Evolutionary conservation across 1,140 invertebrate genomes (phyloP), one percentile per base, ranked within the genome.

Genomic region (Tetramorium simillimum): DNA sequence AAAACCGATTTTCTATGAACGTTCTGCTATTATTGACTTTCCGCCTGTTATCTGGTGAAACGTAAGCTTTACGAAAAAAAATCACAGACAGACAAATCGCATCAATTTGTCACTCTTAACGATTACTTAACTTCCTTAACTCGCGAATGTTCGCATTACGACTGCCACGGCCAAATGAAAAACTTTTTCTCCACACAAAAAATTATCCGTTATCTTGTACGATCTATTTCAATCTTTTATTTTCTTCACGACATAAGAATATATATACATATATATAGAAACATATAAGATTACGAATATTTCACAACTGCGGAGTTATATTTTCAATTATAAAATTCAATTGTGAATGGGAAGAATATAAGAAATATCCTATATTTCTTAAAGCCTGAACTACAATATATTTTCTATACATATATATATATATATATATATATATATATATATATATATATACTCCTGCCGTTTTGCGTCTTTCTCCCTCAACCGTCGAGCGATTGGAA

Each of bases 251-350:
- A 60, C 37, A 14, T 67, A 67, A 67, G 1, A 67, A 43, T 67
- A 21, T 43, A 21, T 43, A 56, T 53, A 46, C 12, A 46, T 1
- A 10, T 28, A 28, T 16, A 28, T 33, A 2, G 3, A 40, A 4
- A 43, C 7, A 21, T 65, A 53, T 65, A 53, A 53, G 10, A 51
- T 73, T 73, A 56, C 0, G 14, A 46, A 21, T 33, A 33, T 33
- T 33, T 33, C 33, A 33, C 3, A 43, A 24, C 12, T 43, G n/a
- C 6, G 33, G 6, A 56, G 5, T 37, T 56, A 56, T 7, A 56
- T 75, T 75, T 73, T 75, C 28, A 75, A 75, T 75, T 75, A 37
- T 24, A 33, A 33, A 77, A 67, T 67, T 67, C 40, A 77, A 43
- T 67, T 43, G 9, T 21, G 12, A 77, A 40, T 43, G 4, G 21